Evolutionary conservation across 2,113 vertebrate genomes (phyloP), one percentile per base, ranked within the genome.

Genomic region (Neopipo cinnamomea): DNA sequence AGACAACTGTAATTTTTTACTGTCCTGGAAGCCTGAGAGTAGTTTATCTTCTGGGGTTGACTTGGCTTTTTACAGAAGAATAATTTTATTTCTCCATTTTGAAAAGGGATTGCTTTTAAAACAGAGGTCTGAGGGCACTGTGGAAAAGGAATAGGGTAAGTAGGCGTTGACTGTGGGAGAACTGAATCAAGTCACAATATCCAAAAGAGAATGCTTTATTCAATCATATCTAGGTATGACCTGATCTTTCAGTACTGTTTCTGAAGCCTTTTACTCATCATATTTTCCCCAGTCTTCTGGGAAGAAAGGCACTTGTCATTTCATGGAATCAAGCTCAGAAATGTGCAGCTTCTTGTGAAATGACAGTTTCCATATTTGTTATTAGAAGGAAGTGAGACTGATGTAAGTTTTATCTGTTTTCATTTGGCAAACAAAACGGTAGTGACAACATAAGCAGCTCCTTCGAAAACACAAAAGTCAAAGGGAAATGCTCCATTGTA

Each of bases 81-180:
- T 4, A 68, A 65, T 50, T 70, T 21, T 61, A 21, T 66, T 66
- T 58, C 18, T 73, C 18, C 18, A 67, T 35, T 89, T 80, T 49
- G 14, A 77, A 86, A 71, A 70, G 19, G 84, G 6, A 63, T 58
- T 31, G 58, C 13, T 71, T 87, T 42, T 59, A 63, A 78, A 75
- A 75, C 33, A 71, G 53, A 84, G 6, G 5, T 68, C 9, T 63
- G 4, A 82, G 6, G 25, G 12, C 8, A 14, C 61, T 30, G 30
- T 14, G 11, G 23, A 24, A n/a, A 70, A 56, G 6, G 13, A 17
- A 84, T 11, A 70, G 22, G 13, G 16, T 35, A 82, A 72, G 10
- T 3, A 50, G 22, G 66, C 0, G 0, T 17, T 11, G 6, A 68
- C 25, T 11, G 13, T 53, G 46, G 5, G n/a, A 83, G 13, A 73